Base-by-base conservation (phyloP, 2,888 invertebrate genomes). In the Drosophila picticornis region DNA sequence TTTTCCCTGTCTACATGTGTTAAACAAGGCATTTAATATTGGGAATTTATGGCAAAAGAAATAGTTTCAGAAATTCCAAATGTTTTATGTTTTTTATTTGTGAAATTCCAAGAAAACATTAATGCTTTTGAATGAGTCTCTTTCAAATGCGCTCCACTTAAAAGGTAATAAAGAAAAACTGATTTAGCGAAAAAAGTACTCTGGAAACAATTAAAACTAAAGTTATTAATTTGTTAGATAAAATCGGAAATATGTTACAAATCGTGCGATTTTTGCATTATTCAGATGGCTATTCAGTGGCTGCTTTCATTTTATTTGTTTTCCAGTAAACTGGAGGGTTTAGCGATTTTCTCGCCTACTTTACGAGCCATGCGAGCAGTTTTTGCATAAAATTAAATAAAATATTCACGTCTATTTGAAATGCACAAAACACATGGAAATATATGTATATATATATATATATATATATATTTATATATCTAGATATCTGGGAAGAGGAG, bases 361-460 rank as follows among this genome's bases (percentile, higher is more conserved):
- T 77, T 60, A 81, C 62, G 81, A 79, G 56, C 61, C 32, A 27
- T 57, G 36, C 60, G 31, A 43, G 36, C 78, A 62, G 77, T 62
- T 77, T 65, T 72, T 81, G 65, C 78, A 77, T 81, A 68, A 79
- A 79, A 77, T 78, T 68, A 77, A 81, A 72, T 73, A 77, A 81
- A 77, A 77, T 73, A 71, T 58, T 71, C 55, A 38, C 57, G 55
- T 16, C 43, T 50, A 46, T 57, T 74, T 68, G 32, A 57, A 53
- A 73, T 52, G 75, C 74, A 73, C 40, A 72, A 16, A 59, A 62
- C 48, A 38, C 25, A 38, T 25, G 36, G n/a, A 56, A 13, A 31
- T 29, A 46, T 36, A 32, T 22, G 40, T 29, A 32, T 46, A 19
- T 10, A 19, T n/a, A 43, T 1, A 19, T 27, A 50, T 34, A 22